These are phyloP conservation scores for Halesus radiatus DNA, from an alignment of 1,140 invertebrate species.

Conservation along the genomic window DNA sequence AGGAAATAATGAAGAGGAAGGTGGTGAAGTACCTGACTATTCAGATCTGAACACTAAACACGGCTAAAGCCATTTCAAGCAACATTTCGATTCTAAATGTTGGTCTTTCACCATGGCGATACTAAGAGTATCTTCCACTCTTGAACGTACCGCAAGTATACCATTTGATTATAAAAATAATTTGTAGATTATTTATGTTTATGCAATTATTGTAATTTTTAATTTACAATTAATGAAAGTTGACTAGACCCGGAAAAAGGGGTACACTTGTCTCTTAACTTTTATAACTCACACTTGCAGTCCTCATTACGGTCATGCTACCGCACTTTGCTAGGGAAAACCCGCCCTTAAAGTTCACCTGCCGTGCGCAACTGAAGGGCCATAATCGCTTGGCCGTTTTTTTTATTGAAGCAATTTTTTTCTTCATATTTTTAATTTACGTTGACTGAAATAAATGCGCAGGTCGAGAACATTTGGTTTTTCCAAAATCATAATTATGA, in stretches of 20 bases:
- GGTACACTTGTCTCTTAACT: background rate
- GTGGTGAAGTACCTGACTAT: too few species aligned
- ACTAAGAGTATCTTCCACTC: too few species aligned
- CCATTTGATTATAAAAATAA: too few species aligned
- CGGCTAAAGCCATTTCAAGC: too few species aligned
- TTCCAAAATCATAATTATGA: background rate
- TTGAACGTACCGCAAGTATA: too few species aligned
- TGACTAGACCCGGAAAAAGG: background rate
- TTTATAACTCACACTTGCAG: background rate
- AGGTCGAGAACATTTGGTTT: background rate
- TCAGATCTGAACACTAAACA: too few species aligned
- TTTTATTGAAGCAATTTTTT: background rate
- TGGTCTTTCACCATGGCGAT: too few species aligned
- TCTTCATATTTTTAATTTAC: slow-evolving; percentile 19
- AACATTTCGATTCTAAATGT: too few species aligned
- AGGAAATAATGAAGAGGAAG: too few species aligned
- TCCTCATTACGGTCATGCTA: background rate
- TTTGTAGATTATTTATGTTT: too few species aligned
- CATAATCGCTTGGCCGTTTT: background rate
- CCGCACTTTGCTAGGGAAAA: background rate
- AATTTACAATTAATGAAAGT: background rate
- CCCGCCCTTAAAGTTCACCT: background rate
- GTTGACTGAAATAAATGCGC: slow-evolving; percentile 17
- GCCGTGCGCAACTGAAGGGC: background rate
- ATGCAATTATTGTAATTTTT: too few species aligned